Evolutionary conservation across 2,888 invertebrate genomes (phyloP).

Genomic region (Agrotis puta): DNA sequence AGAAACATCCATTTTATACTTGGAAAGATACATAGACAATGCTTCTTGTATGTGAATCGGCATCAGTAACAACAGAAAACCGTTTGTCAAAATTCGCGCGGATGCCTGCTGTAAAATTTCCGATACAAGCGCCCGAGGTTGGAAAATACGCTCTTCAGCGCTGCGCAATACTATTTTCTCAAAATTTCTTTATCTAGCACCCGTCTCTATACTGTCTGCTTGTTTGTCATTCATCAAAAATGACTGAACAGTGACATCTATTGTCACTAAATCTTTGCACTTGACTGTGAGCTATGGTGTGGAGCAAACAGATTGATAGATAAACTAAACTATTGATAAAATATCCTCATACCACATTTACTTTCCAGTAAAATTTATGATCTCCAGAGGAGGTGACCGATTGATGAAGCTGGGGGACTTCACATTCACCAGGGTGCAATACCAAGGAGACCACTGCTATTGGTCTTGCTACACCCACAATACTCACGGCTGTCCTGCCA

Average conservation of each 20-base stretch:
- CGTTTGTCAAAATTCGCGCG: too few species aligned
- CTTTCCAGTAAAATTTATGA: constrained; percentile 86
- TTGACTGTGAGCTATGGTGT: background rate
- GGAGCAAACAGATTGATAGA: background rate
- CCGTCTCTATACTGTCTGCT: background rate
- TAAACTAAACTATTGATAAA: constrained; percentile 28
- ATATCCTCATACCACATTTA: constrained; percentile 58
- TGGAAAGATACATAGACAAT: background rate
- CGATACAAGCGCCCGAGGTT: too few species aligned
- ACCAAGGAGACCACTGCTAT: constrained; percentile 74
- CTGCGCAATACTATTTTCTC: too few species aligned
- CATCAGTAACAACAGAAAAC: too few species aligned
- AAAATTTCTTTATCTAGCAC: too few species aligned
- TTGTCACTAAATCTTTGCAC: background rate
- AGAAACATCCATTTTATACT: background rate
- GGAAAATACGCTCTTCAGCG: too few species aligned
- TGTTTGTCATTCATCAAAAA: background rate
- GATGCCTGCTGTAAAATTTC: too few species aligned
- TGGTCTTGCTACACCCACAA: constrained; percentile 88
- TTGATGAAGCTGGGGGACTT: constrained; percentile 87
- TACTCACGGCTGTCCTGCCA: constrained; percentile 81
- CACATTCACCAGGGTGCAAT: constrained; percentile 80
- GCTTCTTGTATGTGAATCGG: background rate
- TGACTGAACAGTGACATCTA: background rate
- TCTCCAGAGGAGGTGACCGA: constrained; percentile 83